phyloP scores from a whole-genome alignment of 1,140 invertebrate genomes.

The Piezodorus guildinii region DNA sequence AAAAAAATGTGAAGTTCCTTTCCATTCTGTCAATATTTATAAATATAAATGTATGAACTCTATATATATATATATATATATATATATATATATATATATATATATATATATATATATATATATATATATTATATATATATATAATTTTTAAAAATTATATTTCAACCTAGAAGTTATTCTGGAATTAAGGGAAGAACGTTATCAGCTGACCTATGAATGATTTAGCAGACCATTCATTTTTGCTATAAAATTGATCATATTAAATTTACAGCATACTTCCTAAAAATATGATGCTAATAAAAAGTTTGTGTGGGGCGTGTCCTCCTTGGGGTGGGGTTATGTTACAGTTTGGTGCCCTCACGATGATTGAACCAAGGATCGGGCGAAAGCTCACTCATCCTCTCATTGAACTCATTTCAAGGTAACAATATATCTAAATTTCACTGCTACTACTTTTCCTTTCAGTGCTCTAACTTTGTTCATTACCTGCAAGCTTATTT shows the following conservation, averaged over 20 bases:
- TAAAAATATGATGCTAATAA: background rate
- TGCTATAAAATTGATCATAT: background rate
- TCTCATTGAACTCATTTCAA: constrained; percentile 80
- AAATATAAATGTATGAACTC: too few relatives aligned
- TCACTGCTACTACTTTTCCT: constrained; percentile 2
- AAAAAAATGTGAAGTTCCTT: too few relatives aligned
- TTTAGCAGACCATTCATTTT: background rate
- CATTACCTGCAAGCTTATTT: constrained; percentile 1
- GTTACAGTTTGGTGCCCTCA: constrained; percentile 74
- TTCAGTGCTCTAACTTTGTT: constrained; percentile 4
- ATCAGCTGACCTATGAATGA: too few relatives aligned
- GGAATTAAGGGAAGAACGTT: background rate
- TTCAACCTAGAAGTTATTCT: background rate
- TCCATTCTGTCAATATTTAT: too few relatives aligned
- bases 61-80: too few relatives aligned
- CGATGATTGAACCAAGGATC: constrained; percentile 70
- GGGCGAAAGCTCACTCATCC: constrained; percentile 76
- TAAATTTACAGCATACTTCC: background rate
- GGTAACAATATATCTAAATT: constrained; percentile 40
- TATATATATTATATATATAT: too few relatives aligned
- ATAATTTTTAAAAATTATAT: too few relatives aligned
- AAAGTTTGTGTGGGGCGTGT: constrained; percentile 6
- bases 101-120: too few relatives aligned
- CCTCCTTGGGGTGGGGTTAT: constrained; percentile 16
- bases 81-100: too few relatives aligned